A percentile compares a stretch with the other conserved stretches of the same genome.
Evolutionary conservation across 2,113 vertebrate genomes (phyloP).

Genomic region (Raja brachyura): DNA sequence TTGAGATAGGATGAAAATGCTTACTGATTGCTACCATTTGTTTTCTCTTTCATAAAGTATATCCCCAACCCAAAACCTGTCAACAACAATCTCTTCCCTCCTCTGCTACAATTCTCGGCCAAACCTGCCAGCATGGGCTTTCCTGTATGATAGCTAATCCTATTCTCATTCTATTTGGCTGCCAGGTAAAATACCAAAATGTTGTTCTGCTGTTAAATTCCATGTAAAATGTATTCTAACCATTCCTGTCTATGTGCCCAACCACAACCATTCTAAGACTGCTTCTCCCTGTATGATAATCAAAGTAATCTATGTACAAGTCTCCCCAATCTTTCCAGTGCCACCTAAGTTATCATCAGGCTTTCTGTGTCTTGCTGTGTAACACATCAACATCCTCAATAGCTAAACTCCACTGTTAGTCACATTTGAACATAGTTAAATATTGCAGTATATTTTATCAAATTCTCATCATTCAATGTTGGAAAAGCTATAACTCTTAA

Average conservation of each 20-base stretch:
- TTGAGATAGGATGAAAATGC: no score
- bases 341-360: neutral
- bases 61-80: no score
- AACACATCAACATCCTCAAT: neutral
- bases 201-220: no score
- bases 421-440: neutral
- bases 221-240: no score
- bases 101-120: neutral
- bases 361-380: neutral
- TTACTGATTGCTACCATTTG: no score
- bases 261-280: no score
- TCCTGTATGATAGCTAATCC: neutral
- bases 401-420: neutral
- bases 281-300: neutral
- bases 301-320: neutral
- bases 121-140: neutral
- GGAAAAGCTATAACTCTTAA: neutral
- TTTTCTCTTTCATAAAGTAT: no score
- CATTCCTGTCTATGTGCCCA: no score
- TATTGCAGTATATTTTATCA: neutral
- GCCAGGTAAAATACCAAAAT: neutral
- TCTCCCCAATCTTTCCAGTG: no score
- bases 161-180: neutral
- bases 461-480: neutral
- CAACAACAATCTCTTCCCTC: neutral